Evolutionary conservation across 2,888 invertebrate genomes (phyloP).

Genomic region (Andrena bicolor): DNA sequence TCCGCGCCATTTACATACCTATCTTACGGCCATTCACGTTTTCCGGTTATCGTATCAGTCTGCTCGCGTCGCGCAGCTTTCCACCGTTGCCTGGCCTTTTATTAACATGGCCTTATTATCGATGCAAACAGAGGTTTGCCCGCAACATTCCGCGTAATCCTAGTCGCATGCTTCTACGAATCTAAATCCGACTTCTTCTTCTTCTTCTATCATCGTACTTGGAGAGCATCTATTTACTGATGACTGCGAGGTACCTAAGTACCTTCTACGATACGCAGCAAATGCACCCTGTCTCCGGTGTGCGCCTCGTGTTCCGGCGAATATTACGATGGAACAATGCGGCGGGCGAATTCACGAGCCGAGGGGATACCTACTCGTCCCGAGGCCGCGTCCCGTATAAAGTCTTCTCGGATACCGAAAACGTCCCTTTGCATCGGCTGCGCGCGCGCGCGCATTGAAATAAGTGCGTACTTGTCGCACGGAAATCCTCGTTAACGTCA

Average conservation of each 20-base stretch:
- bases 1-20: conserved; percentile 52
- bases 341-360: conserved; percentile 38
- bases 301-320: conserved; percentile 4
- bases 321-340: conserved; percentile 47
- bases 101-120: conserved; percentile 52
- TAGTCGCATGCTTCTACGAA: conserved; percentile 12
- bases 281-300: background rate
- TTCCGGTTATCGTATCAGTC: conserved; percentile 50
- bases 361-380: background rate
- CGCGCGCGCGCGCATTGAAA: conserved; percentile 50
- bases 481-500: conserved; percentile 74
- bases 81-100: conserved; percentile 21
- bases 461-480: conserved; percentile 68
- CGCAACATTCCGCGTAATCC: conserved; percentile 3
- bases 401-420: conserved; percentile 59
- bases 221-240: background rate
- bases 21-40: conserved; percentile 48
- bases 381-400: conserved; percentile 36
- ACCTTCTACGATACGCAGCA: too few species aligned
- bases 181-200: background rate
- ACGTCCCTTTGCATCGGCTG: conserved; percentile 48
- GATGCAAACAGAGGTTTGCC: conserved; percentile 34
- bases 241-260: too few species aligned
- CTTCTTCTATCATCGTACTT: background rate
- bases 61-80: conserved; percentile 11